Evolutionary conservation across 2,797 vertebrate genomes (phyloP).

Genomic region (Oceanodroma leucorhoa): DNA sequence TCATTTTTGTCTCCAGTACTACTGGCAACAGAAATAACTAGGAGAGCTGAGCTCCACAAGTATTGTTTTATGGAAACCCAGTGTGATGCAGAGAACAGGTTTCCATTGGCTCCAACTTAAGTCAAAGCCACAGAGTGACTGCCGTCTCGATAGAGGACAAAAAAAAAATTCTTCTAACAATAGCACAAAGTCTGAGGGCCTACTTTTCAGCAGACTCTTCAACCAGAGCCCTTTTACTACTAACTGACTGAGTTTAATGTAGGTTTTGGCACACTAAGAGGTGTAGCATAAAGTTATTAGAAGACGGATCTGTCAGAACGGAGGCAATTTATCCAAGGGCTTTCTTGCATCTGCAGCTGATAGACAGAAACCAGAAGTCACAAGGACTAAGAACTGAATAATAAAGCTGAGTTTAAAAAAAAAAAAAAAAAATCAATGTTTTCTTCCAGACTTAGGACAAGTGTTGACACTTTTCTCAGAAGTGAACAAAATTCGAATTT

Average conservation of each 20-base stretch:
- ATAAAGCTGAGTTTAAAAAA: not conserved
- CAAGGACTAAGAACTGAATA: not conserved
- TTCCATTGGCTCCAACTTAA: not conserved
- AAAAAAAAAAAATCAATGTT: not conserved
- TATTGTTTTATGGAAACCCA: not conserved
- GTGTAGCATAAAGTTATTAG: not conserved
- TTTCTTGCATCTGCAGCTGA: not conserved
- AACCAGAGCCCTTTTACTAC: not conserved
- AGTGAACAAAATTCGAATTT: not conserved
- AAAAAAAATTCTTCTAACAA: not conserved
- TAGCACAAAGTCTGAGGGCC: not conserved
- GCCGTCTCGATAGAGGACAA: not conserved
- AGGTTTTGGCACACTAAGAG: not conserved
- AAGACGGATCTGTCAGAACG: not conserved
- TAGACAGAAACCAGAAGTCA: not conserved
- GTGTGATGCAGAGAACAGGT: not conserved
- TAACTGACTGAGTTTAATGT: not conserved
- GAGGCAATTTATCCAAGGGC: not conserved
- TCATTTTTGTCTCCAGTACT: not conserved
- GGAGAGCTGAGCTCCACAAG: not conserved
- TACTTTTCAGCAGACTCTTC: not conserved
- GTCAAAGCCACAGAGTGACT: not conserved
- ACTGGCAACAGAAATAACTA: not conserved
- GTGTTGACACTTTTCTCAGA: not conserved
- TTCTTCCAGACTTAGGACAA: not conserved